Conservation (phyloP, 2,888 invertebrate species). For the Trilocha varians region DNA sequence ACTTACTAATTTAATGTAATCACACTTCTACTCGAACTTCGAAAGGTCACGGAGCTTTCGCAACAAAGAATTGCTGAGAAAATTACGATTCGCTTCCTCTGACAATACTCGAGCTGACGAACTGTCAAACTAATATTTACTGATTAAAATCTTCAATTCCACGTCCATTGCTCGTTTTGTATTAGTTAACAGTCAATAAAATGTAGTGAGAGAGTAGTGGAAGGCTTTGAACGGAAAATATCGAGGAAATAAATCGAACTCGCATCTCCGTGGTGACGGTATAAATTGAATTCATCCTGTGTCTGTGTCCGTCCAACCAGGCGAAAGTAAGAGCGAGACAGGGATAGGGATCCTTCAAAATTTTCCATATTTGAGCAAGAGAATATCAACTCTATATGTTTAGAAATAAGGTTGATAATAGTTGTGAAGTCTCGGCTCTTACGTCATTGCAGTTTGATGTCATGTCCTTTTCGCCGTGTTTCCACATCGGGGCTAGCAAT, state of each 20-base stretch:
- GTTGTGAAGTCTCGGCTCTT: conserved; percentile 17
- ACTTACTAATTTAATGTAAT: neutral
- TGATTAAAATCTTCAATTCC: neutral
- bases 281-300: conserved; percentile 67
- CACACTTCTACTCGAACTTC: too few relatives aligned
- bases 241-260: conserved; percentile 30
- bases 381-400: conserved; percentile 12
- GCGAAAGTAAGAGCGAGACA: conserved; percentile 52
- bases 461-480: conserved; percentile 67
- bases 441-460: conserved; percentile 23
- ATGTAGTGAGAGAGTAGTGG: conserved; percentile 15
- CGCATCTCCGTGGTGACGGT: conserved; percentile 32
- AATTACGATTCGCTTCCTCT: neutral
- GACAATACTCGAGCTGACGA: too few relatives aligned
- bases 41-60: too few relatives aligned
- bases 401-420: conserved; percentile 17
- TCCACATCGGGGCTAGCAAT: conserved; percentile 49
- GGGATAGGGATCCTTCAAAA: conserved; percentile 54
- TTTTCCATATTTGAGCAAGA: conserved; percentile 19
- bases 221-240: conserved; percentile 20
- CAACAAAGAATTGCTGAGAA: neutral
- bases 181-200: neutral
- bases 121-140: neutral
- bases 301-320: conserved; percentile 60
- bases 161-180: neutral